Percentiles rank a stretch among this genome's conserved stretches.
Evolutionary conservation across 2,888 invertebrate species (phyloP).

Genomic region (Pandemis corylana): DNA sequence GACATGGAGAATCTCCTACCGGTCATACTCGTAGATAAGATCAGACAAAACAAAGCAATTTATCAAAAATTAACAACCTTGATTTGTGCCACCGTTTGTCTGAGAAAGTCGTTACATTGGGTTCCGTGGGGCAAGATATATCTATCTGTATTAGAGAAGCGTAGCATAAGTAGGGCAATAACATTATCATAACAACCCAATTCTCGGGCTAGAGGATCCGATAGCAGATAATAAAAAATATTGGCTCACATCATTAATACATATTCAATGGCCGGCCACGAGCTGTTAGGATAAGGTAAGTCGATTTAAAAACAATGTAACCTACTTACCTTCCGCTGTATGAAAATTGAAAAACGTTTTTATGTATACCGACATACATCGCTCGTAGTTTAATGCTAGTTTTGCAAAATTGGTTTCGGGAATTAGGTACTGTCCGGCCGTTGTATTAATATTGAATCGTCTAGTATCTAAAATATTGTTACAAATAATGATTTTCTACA

Average conservation of each 20-base stretch:
- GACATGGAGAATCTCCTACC: not conserved
- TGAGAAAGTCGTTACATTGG: constrained; percentile 22
- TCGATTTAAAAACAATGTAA: constrained; percentile 37
- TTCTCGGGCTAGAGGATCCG: constrained; percentile 45
- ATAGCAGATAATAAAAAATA: constrained; percentile 48
- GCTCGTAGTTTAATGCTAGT: constrained; percentile 7
- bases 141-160: constrained; percentile 37
- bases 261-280: constrained; percentile 43
- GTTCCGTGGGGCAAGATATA: constrained; percentile 22
- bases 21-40: constrained; percentile 1
- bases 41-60: constrained; percentile 34
- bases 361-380: constrained; percentile 1
- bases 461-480: too few species aligned
- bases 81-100: constrained; percentile 43
- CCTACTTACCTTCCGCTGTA: constrained; percentile 9
- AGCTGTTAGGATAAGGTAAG: constrained; percentile 34
- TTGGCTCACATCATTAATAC: constrained; percentile 46
- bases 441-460: too few species aligned
- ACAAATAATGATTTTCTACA: too few species aligned
- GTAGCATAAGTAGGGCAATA: constrained; percentile 47
- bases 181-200: constrained; percentile 56
- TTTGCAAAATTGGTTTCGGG: not conserved
- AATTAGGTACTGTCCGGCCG: too few species aligned
- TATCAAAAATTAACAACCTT: constrained; percentile 43
- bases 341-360: constrained; percentile 17